Evolutionary conservation across 2,113 vertebrate species (phyloP).

Genomic region (Haemorhous mexicanus): DNA sequence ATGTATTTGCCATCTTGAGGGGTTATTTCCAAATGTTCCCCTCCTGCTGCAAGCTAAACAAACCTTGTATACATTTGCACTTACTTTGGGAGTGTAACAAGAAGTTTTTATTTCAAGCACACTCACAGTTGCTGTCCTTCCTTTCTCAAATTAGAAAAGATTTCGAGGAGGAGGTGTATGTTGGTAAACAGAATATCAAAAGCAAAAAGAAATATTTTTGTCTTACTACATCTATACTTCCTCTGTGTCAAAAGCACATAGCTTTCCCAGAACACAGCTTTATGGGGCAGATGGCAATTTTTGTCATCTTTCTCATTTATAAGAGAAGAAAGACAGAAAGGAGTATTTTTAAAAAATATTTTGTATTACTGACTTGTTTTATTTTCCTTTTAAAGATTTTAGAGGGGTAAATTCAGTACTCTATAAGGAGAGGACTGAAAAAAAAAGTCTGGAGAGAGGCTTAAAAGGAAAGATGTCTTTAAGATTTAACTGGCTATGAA

Average conservation of each 20-base stretch:
- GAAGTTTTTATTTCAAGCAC: conserved; percentile 35
- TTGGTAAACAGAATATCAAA: background rate
- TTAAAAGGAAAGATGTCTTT: background rate
- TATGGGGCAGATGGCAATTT: background rate
- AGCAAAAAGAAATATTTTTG: background rate
- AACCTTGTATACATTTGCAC: conserved; percentile 41
- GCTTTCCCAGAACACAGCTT: background rate
- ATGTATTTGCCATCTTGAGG: conserved; percentile 51
- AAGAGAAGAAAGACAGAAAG: background rate
- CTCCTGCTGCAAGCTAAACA: conserved; percentile 20
- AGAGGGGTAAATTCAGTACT: background rate
- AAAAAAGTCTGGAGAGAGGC: background rate
- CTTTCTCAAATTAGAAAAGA: conserved; percentile 56
- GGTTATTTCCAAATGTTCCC: background rate
- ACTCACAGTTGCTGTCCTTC: background rate
- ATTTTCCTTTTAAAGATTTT: background rate
- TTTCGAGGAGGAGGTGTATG: conserved; percentile 10
- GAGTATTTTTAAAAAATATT: background rate
- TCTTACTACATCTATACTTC: background rate
- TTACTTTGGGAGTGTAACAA: conserved; percentile 17
- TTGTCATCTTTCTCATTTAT: background rate
- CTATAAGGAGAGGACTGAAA: background rate
- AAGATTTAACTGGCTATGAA: background rate
- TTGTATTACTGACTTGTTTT: background rate
- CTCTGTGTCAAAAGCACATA: background rate